phyloP scores from a whole-genome alignment of 2,113 vertebrate species.

The Scopus umbretta region DNA sequence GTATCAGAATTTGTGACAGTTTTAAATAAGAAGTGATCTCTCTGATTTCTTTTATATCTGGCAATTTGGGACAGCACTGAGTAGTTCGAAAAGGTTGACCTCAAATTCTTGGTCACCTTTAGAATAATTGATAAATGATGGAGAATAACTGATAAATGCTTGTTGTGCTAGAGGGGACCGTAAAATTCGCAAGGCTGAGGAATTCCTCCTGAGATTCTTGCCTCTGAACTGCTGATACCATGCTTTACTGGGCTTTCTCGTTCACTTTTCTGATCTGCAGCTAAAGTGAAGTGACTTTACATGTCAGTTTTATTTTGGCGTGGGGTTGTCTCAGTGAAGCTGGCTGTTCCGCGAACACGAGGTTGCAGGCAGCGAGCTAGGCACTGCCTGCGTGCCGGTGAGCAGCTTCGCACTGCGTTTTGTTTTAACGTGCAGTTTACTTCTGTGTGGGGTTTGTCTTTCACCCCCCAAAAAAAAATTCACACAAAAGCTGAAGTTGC shows the following conservation, averaged over 20 bases:
- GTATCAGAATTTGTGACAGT: not conserved
- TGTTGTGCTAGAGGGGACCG: not conserved
- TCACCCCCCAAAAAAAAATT: not conserved
- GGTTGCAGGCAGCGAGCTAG: not conserved
- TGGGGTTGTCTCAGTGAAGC: not conserved
- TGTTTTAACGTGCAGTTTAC: not conserved
- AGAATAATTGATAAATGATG: not conserved
- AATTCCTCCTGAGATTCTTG: not conserved
- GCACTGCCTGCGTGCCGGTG: fast-evolving
- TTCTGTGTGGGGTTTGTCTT: not conserved
- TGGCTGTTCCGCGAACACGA: not conserved
- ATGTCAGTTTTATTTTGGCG: not conserved
- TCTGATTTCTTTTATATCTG: not conserved
- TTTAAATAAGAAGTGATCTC: not conserved
- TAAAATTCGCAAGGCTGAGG: not conserved
- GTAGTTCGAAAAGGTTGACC: not conserved
- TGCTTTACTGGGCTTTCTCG: not conserved
- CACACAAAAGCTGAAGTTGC: not conserved
- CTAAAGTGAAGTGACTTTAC: not conserved
- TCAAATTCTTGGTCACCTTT: not conserved
- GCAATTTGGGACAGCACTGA: not conserved
- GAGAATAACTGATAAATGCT: not conserved
- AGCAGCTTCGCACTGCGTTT: not conserved
- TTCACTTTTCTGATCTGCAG: not conserved
- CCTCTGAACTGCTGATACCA: not conserved